These are phyloP conservation scores for Pelosia muscerda DNA, from an alignment of 2,888 invertebrate species.

Conservation along the genomic window DNA sequence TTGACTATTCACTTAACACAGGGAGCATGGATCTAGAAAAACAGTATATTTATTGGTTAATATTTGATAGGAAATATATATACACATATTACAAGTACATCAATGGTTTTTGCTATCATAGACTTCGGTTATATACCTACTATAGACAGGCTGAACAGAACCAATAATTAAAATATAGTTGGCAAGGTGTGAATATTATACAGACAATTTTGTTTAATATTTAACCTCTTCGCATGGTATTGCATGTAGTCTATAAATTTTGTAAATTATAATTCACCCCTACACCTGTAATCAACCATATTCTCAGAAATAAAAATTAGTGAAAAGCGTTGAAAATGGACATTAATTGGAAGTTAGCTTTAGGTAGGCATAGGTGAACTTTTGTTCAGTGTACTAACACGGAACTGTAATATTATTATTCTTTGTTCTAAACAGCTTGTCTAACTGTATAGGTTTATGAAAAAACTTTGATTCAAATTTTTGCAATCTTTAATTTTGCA, in stretches of 20 bases:
- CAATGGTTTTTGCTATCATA: background rate
- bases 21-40: slow-evolving; percentile 92
- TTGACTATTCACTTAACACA: slow-evolving; percentile 92
- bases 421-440: background rate
- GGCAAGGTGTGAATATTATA: too few species aligned
- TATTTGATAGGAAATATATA: slow-evolving; percentile 8
- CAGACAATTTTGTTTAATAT: too few species aligned
- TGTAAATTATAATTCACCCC: too few species aligned
- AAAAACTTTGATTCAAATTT: background rate
- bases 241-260: too few species aligned
- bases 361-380: too few species aligned
- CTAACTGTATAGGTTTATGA: background rate
- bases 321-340: too few species aligned
- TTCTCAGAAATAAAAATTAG: too few species aligned
- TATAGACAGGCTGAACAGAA: background rate
- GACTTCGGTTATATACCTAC: background rate
- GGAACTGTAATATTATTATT: background rate
- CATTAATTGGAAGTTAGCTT: too few species aligned
- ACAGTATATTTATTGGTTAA: slow-evolving; percentile 51
- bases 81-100: slow-evolving; percentile 5
- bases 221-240: too few species aligned
- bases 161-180: background rate
- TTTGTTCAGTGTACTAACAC: too few species aligned
- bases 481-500: background rate
- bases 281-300: too few species aligned